A percentile compares a stretch with the other conserved stretches of the same genome.
Evolutionary conservation across 2,888 invertebrate species (phyloP).

Genomic region (Apoderus coryli): DNA sequence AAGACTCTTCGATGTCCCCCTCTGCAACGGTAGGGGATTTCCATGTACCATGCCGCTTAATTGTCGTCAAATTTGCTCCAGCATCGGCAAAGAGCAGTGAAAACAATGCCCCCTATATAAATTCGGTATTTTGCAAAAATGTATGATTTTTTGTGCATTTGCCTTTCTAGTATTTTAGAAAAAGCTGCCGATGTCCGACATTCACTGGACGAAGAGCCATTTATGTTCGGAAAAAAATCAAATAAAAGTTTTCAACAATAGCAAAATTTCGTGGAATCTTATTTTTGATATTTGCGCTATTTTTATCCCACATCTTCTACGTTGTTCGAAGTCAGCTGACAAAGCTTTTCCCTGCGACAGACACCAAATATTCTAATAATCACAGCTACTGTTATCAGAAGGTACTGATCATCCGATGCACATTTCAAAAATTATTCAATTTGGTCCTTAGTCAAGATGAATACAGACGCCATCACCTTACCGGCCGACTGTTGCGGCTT

Average conservation of each 20-base stretch:
- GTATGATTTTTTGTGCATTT: too few relatives aligned
- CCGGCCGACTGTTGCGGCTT: too few relatives aligned
- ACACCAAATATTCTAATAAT: slow-evolving; percentile 3
- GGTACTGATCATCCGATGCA: not conserved
- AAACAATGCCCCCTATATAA: too few relatives aligned
- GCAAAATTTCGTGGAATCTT: slow-evolving; percentile 2
- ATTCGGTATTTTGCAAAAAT: too few relatives aligned
- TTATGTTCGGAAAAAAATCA: slow-evolving; percentile 3
- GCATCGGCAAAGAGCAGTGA: slow-evolving; percentile 4
- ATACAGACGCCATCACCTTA: too few relatives aligned
- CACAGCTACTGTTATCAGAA: too few relatives aligned
- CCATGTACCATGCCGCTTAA: not conserved
- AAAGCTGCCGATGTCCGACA: slow-evolving; percentile 6
- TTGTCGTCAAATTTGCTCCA: slow-evolving; percentile 4
- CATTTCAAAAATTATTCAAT: slow-evolving; percentile 4
- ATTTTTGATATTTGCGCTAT: slow-evolving; percentile 3
- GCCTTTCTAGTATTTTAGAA: slow-evolving; percentile 3
- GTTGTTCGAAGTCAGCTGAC: slow-evolving; percentile 1
- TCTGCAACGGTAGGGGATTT: not conserved
- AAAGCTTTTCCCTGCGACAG: slow-evolving; percentile 2
- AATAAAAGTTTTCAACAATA: not conserved
- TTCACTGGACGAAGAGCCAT: slow-evolving; percentile 6
- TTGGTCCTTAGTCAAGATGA: slow-evolving; percentile 1
- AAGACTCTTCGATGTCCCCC: not conserved
- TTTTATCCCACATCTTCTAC: slow-evolving; percentile 1